A percentile compares a stretch with the other conserved stretches of the same genome.
Evolutionary conservation across 2,113 vertebrate species (phyloP).

Genomic region (Probosciger aterrimus): DNA sequence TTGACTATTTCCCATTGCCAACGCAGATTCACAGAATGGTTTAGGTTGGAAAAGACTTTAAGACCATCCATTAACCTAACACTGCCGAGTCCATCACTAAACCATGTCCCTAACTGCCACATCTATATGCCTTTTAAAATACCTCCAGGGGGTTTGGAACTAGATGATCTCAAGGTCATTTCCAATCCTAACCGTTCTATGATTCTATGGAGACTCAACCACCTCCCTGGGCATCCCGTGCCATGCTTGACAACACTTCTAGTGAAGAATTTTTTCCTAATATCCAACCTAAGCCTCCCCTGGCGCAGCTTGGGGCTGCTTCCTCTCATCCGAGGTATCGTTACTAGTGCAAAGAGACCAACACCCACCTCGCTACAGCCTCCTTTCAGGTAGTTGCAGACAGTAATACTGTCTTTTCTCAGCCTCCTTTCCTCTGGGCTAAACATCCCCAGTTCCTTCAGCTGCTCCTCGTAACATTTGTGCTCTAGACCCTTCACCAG

Average conservation of each 20-base stretch:
- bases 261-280: background rate
- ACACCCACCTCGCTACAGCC: background rate
- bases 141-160: background rate
- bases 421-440: background rate
- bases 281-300: background rate
- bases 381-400: background rate
- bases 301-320: background rate
- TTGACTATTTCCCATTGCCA: background rate
- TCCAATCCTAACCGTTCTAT: background rate
- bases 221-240: background rate
- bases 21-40: fast-evolving
- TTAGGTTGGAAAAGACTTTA: background rate
- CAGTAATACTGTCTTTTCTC: background rate
- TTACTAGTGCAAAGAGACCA: background rate
- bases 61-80: background rate
- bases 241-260: background rate
- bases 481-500: background rate
- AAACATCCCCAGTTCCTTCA: background rate
- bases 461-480: background rate
- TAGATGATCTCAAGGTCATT: background rate
- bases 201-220: background rate
- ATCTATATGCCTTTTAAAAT: background rate
- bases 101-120: background rate
- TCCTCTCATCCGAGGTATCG: background rate
- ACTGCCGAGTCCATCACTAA: background rate